Conservation (phyloP, 2,888 invertebrate species). For the Thereva nobilitata region DNA sequence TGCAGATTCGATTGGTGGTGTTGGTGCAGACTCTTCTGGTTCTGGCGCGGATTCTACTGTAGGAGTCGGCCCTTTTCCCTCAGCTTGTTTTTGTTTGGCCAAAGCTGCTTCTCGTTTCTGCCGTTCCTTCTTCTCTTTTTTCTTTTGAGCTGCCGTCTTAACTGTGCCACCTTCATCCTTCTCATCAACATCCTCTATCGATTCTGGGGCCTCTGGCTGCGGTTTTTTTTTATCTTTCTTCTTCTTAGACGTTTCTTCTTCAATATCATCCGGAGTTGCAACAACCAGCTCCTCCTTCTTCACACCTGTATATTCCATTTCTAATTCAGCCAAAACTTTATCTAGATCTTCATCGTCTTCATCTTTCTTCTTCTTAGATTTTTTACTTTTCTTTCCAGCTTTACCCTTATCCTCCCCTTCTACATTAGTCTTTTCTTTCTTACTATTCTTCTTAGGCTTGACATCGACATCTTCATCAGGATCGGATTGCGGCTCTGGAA, state of each 20-base stretch:
- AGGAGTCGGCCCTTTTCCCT: slow-evolving; percentile 46
- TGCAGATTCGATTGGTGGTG: slow-evolving; percentile 41
- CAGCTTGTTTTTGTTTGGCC: slow-evolving; percentile 53
- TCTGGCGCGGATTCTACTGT: slow-evolving; percentile 53
- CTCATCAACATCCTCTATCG: slow-evolving; percentile 37
- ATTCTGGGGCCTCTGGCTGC: slow-evolving; percentile 4
- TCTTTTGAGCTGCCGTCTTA: slow-evolving; percentile 85
- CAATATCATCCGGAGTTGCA: slow-evolving; percentile 51
- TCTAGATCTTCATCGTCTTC: slow-evolving; percentile 81
- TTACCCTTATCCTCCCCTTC: slow-evolving; percentile 55
- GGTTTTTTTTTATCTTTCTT: slow-evolving; percentile 48
- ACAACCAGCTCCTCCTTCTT: slow-evolving; percentile 59
- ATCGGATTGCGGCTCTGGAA: slow-evolving; percentile 46
- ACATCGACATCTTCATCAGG: slow-evolving; percentile 59
- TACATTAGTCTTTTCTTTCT: slow-evolving; percentile 49
- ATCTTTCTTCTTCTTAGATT: slow-evolving; percentile 72
- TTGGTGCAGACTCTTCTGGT: slow-evolving; percentile 52
- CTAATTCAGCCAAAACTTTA: slow-evolving; percentile 80
- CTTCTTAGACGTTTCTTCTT: slow-evolving; percentile 53
- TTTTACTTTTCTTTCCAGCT: slow-evolving; percentile 72
- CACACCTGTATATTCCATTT: slow-evolving; percentile 76
- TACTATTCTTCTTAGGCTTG: slow-evolving; percentile 52
- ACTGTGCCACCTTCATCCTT: slow-evolving; percentile 61
- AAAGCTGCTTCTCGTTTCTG: slow-evolving; percentile 71
- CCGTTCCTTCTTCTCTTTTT: slow-evolving; percentile 85